These are phyloP conservation scores for Thunnus maccoyii DNA, from an alignment of 2,113 vertebrate genomes.

Conservation along the genomic window DNA sequence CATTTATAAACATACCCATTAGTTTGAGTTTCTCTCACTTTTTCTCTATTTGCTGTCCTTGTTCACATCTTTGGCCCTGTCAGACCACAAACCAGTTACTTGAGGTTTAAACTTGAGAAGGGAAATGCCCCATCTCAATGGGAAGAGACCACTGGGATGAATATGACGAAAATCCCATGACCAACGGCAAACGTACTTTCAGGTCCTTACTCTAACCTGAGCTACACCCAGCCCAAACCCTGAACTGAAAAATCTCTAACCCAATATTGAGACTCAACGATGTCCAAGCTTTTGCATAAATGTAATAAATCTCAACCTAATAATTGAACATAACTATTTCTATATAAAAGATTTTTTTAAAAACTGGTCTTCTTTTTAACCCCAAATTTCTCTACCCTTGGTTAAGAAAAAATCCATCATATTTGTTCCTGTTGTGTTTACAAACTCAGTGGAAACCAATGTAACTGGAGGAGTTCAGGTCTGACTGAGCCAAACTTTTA, in stretches of 20 bases:
- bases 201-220: background rate
- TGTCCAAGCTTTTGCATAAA: background rate
- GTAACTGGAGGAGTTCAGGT: too few relatives aligned
- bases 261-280: background rate
- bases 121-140: too few relatives aligned
- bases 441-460: background rate
- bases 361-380: too few relatives aligned
- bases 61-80: background rate
- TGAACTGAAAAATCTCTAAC: background rate
- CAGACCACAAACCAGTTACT: too few relatives aligned
- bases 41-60: background rate
- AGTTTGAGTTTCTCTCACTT: background rate
- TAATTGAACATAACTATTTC: too few relatives aligned
- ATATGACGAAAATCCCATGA: background rate
- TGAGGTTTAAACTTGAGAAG: too few relatives aligned
- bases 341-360: too few relatives aligned
- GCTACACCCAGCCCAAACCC: too few relatives aligned
- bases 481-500: background rate
- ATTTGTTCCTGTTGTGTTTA: background rate
- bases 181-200: background rate
- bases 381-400: too few relatives aligned
- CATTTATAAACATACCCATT: background rate
- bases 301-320: too few relatives aligned
- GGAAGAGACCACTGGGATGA: background rate
- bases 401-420: background rate